These are phyloP conservation scores for Drosophila limbata DNA, from an alignment of 2,888 invertebrate species.

Conservation along the genomic window DNA sequence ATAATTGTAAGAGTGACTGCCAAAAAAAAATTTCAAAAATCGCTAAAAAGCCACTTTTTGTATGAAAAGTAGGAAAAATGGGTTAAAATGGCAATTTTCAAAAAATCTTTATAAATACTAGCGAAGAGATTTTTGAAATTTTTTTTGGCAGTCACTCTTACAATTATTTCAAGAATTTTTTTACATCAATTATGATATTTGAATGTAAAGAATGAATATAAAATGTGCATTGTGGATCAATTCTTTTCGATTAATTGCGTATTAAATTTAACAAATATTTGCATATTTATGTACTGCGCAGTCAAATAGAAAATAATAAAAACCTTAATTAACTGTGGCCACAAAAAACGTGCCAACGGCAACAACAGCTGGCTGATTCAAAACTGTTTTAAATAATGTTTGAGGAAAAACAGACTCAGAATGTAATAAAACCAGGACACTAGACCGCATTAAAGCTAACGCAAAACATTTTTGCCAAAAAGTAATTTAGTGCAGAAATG, in stretches of 20 bases:
- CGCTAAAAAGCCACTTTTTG: no score
- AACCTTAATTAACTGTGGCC: slow-evolving; percentile 38
- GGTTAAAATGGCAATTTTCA: no score
- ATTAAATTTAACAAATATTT: slow-evolving; percentile 10
- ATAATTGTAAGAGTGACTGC: no score
- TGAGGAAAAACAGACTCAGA: slow-evolving; percentile 26
- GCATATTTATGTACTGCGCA: slow-evolving; percentile 1
- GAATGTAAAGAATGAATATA: no score
- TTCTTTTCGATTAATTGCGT: not conserved
- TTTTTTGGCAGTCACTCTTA: no score
- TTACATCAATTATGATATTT: no score
- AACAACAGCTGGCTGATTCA: not conserved
- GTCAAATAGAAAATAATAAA: slow-evolving; percentile 25
- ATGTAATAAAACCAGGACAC: slow-evolving; percentile 46
- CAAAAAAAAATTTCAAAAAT: no score
- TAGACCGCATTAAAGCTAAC: slow-evolving; percentile 61
- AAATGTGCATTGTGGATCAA: not conserved
- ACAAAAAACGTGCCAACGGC: slow-evolving; percentile 15
- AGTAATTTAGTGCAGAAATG: slow-evolving; percentile 38
- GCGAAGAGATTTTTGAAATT: no score
- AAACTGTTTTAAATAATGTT: not conserved
- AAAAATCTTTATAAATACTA: no score
- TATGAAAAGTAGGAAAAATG: no score
- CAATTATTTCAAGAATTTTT: no score
- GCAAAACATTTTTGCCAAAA: slow-evolving; percentile 4